Base-by-base conservation (phyloP, 2,797 vertebrate genomes). In the Gymnoscopelus microlampas region DNA sequence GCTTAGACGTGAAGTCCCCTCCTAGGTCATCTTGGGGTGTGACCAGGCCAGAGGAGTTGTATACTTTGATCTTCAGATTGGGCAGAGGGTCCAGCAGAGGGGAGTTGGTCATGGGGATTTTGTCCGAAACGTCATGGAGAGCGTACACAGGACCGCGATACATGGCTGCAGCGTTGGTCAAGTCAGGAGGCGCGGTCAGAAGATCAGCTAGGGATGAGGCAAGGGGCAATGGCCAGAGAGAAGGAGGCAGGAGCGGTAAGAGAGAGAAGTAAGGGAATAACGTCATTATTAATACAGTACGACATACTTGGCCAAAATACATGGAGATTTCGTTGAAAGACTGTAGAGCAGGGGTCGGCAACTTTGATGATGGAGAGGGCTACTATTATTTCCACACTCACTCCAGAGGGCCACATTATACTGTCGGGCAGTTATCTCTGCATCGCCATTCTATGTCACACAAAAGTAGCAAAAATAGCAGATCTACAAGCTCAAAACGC, bases 91-190 rank as follows among this genome's bases (percentile, higher is more conserved):
- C 97, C 82, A 98, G 87, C 61, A 98, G 96, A 0, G 96, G 97
- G 50, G 96, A 98, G 88, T 96, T 97, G 82, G 97, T 98, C 97
- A 98, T 98, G 5, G 96, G 95, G 75, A 98, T 97, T 91, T 98
- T 98, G 89, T 98, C 96, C 0, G 96, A 96, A 63, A 97, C 95
- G 0, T 97, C 97, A 0, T 97, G 96, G 78, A 97, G 94, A 53
- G 96, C 96, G 0, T 97, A 98, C 54, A 98, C 96, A 0, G 97
- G 96, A 23, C 97, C 97, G 2, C 96, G 93, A 78, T 97, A 98
- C 96, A 97, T 95, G 79, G 96, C 96, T 11, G 96, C 96, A 0
- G 96, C 96, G 57, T 96, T 96, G 3, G 97, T 98, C 79, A 98
- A 92, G 81, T 98, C 97, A 7, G 97, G 96, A 39, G 96, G 96